phyloP scores from a whole-genome alignment of 2,797 vertebrate genomes.

The Enteromius fasciolatus region DNA sequence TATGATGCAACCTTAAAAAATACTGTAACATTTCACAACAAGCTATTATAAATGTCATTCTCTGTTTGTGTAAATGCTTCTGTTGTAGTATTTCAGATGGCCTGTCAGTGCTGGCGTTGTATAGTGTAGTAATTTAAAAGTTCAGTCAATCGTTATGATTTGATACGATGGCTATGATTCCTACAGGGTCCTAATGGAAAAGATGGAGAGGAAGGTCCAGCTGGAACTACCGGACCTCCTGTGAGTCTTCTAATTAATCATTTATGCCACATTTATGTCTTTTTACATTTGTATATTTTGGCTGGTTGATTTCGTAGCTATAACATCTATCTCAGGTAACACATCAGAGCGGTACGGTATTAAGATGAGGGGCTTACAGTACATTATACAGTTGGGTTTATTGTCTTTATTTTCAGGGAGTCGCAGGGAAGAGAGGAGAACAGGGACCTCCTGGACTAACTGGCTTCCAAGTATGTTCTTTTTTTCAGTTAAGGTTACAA shows the following conservation, averaged over 20 bases:
- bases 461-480: slow-evolving; percentile 88
- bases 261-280: background rate
- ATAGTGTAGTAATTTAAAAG: background rate
- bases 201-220: slow-evolving; percentile 93
- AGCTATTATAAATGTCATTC: slow-evolving; percentile 11
- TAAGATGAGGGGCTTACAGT: background rate
- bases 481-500: background rate
- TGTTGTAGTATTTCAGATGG: background rate
- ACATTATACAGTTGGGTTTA: background rate
- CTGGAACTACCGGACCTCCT: slow-evolving; percentile 87
- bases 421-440: slow-evolving; percentile 94
- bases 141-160: background rate
- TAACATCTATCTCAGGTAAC: background rate
- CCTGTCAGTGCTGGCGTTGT: background rate
- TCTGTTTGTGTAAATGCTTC: background rate
- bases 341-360: background rate
- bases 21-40: background rate
- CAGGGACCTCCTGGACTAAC: slow-evolving; percentile 91
- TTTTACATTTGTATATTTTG: background rate
- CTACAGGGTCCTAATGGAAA: slow-evolving; percentile 91
- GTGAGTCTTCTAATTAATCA: slow-evolving; percentile 74
- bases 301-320: background rate
- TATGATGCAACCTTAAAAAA: background rate
- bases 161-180: background rate
- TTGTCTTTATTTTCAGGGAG: slow-evolving; percentile 76